Evolutionary conservation across 2,888 invertebrate genomes (phyloP).

Genomic region (Dorcus parallelipipedus): DNA sequence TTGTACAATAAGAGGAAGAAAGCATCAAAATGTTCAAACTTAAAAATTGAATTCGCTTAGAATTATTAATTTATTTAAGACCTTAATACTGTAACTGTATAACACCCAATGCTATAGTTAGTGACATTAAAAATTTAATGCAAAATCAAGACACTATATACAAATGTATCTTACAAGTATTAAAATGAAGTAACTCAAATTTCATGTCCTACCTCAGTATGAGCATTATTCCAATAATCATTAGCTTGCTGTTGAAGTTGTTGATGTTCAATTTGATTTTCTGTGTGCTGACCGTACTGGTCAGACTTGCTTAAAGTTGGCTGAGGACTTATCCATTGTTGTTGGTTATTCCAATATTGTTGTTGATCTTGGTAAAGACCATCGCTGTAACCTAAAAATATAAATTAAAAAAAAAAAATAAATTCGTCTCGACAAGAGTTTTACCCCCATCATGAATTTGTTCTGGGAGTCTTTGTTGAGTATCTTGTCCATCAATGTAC

Average conservation of each 20-base stretch:
- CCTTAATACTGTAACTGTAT: too few species aligned
- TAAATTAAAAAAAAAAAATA: conserved; percentile 44
- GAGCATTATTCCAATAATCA: conserved; percentile 42
- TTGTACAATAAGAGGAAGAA: too few species aligned
- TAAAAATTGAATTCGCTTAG: too few species aligned
- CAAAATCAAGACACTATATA: too few species aligned
- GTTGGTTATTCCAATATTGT: conserved; percentile 35
- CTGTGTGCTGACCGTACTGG: conserved; percentile 37
- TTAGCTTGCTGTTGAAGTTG: conserved; percentile 32
- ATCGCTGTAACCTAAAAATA: conserved; percentile 41
- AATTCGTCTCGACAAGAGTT: conserved; percentile 7
- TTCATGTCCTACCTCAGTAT: conserved; percentile 40
- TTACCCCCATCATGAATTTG: conserved; percentile 29
- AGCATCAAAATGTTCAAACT: too few species aligned
- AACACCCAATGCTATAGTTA: too few species aligned
- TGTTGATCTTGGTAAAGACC: conserved; percentile 30
- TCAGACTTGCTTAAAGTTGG: conserved; percentile 30
- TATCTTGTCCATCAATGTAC: conserved; percentile 13
- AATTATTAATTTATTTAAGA: too few species aligned
- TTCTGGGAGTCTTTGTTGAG: conserved; percentile 19
- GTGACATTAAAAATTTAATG: too few species aligned
- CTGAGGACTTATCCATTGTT: conserved; percentile 30
- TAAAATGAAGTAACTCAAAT: conserved; percentile 5
- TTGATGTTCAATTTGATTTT: conserved; percentile 13
- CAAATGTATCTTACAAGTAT: too few species aligned